These are phyloP conservation scores for Nothobranchius kuhntae DNA, from an alignment of 2,113 vertebrate genomes.

Conservation along the genomic window DNA sequence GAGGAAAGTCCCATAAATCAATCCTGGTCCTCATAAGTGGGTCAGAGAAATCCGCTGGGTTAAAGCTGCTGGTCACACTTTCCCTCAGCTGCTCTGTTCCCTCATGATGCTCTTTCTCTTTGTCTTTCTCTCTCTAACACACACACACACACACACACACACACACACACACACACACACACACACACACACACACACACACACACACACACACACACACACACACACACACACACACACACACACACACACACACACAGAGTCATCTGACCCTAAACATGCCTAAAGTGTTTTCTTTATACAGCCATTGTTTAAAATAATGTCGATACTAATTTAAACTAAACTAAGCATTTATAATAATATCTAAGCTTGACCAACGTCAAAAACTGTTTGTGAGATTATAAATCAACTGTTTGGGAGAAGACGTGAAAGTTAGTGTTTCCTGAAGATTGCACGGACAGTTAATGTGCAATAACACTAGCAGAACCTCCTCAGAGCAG, in stretches of 20 bases:
- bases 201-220: too few relatives aligned
- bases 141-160: too few relatives aligned
- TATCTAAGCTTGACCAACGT: too few relatives aligned
- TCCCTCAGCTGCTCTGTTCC: slow-evolving; percentile 53
- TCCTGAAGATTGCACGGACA: too few relatives aligned
- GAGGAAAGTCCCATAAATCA: slow-evolving; percentile 14
- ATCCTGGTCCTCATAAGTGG: slow-evolving; percentile 39
- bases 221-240: slow-evolving; percentile 11
- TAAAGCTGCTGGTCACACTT: slow-evolving; percentile 20
- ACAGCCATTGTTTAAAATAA: slow-evolving; percentile 12
- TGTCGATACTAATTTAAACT: not conserved
- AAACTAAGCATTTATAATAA: too few relatives aligned
- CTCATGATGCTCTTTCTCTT: slow-evolving; percentile 1
- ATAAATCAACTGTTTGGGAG: too few relatives aligned
- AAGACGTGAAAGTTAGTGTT: too few relatives aligned
- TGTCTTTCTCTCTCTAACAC: too few relatives aligned
- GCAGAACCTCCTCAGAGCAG: too few relatives aligned
- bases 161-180: not conserved
- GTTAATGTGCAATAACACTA: too few relatives aligned
- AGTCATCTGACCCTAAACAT: slow-evolving; percentile 57
- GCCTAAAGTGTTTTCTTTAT: slow-evolving; percentile 14
- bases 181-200: slow-evolving; percentile 18
- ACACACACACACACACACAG: slow-evolving; percentile 22
- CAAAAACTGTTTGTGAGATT: too few relatives aligned
- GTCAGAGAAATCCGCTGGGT: slow-evolving; percentile 45